These are phyloP conservation scores for Rousettus leschenaultii DNA, from an alignment of 2,113 vertebrate genomes.

Conservation along the genomic window DNA sequence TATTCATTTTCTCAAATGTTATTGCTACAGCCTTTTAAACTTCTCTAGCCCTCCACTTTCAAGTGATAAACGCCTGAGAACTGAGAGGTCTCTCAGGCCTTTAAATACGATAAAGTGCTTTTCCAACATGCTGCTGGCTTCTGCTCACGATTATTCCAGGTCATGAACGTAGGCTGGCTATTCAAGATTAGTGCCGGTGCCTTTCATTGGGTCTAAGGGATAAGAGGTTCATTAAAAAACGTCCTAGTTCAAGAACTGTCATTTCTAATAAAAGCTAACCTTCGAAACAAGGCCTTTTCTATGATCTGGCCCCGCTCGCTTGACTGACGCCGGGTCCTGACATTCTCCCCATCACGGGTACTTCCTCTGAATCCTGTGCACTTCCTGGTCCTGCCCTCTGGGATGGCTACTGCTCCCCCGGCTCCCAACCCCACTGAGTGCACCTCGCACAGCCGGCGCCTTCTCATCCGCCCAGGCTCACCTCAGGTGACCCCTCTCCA, in stretches of 20 bases:
- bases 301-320: not conserved
- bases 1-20: slow-evolving; percentile 78
- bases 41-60: slow-evolving; percentile 61
- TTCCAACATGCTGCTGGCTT: not conserved
- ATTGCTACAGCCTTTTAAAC: slow-evolving; percentile 77
- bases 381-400: not conserved
- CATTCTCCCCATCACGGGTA: not conserved
- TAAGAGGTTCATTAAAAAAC: not conserved
- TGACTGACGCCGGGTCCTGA: not conserved
- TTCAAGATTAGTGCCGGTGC: not conserved
- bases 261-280: not conserved
- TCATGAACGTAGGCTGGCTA: not conserved
- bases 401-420: not conserved
- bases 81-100: not conserved
- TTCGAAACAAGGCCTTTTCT: not conserved
- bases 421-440: not conserved
- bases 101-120: slow-evolving; percentile 23
- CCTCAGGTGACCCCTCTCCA: not conserved
- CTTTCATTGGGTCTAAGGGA: not conserved
- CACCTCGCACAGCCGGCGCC: not conserved
- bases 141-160: not conserved
- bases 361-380: not conserved
- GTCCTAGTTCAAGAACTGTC: not conserved
- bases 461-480: not conserved
- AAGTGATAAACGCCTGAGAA: slow-evolving; percentile 68